Base-by-base conservation (phyloP, 2,113 vertebrate genomes). In the Odocoileus hemionus region DNA sequence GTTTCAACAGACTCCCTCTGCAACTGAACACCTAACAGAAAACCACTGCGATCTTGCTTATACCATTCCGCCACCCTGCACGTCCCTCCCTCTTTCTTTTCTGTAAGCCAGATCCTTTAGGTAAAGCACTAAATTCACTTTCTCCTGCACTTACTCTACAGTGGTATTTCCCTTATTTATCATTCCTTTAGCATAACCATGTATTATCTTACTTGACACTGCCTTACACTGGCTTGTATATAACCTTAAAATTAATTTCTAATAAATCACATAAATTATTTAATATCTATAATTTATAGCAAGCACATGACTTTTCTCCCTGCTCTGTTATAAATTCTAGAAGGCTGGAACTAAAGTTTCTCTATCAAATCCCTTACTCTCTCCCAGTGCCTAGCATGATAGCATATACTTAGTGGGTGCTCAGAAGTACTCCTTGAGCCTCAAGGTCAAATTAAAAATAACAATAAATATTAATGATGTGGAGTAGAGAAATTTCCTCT, bases 311-410 rank as follows among this genome's bases (percentile, higher is more conserved):
- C 47, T 85, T 91, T 94, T 92, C 50, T 91, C 28, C 30, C 23
- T 97, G 54, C 47, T 96, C 30, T 76, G n/a, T 43, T 95, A 82
- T 76, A 84, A 93, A 91, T 91, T 95, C 87, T 45, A 94, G 19
- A 82, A 92, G 16, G 3, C 55, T 95, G 25, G 6, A 15, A 76
- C 88, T 95, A 92, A 91, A 86, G 28, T 64, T 85, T 50, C 5
- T 50, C 25, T 95, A 17, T 33, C 39, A 70, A 93, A 76, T 67
- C 1, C 50, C 33, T 25, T 76, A 33, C 43, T 70, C 30, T 43
- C 19, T 87, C 36, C 5, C 58, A 74, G 16, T 58, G 13, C 30
- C 61, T 91, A 84, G 1, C 79, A 78, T 97, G 92, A 83, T 88
- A 45, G 10, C 57, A 89, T 47, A 82, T 80, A 58, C 28, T 61